These are phyloP conservation scores for Zaprionus lachaisei DNA, from an alignment of 1,140 invertebrate genomes.

Conservation along the genomic window DNA sequence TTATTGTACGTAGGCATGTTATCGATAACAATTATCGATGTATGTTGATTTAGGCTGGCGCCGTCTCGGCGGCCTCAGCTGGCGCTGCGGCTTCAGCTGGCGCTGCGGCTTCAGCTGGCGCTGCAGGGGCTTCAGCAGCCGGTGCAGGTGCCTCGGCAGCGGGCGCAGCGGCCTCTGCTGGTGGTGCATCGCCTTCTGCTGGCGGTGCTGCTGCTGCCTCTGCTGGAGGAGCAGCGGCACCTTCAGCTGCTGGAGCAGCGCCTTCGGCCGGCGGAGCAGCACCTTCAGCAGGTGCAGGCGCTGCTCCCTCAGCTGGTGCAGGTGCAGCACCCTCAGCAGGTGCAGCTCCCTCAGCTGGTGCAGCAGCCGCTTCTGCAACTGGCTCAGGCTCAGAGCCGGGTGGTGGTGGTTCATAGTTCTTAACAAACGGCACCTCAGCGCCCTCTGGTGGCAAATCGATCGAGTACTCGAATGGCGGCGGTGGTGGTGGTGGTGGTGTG, in stretches of 20 bases:
- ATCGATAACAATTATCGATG: conserved; percentile 5
- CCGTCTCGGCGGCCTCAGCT: conserved; percentile 66
- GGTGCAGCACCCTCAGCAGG: conserved; percentile 54
- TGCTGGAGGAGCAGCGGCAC: conserved; percentile 63
- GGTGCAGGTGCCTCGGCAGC: conserved; percentile 44
- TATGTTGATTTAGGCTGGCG: conserved; percentile 71
- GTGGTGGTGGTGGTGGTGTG: conserved; percentile 84
- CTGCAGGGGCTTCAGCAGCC: conserved; percentile 44
- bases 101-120: conserved; percentile 49
- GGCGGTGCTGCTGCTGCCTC: conserved; percentile 70
- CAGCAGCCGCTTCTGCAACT: conserved; percentile 76
- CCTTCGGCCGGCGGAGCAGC: conserved; percentile 75
- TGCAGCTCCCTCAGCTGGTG: conserved; percentile 66
- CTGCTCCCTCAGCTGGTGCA: conserved; percentile 69
- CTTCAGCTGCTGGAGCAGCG: conserved; percentile 81
- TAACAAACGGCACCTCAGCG: conserved; percentile 84
- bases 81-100: conserved; percentile 51
- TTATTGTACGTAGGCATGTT: conserved; percentile 29
- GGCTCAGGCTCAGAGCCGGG: conserved; percentile 83
- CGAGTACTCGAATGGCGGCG: conserved; percentile 85
- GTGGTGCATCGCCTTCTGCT: conserved; percentile 62
- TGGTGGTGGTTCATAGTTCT: conserved; percentile 84
- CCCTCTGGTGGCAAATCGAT: conserved; percentile 84
- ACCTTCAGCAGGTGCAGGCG: conserved; percentile 76
- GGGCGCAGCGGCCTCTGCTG: conserved; percentile 62